Evolutionary conservation across 2,888 invertebrate genomes (phyloP), one percentile per base, ranked within the genome.

Genomic region (Oxystoma pomonae): DNA sequence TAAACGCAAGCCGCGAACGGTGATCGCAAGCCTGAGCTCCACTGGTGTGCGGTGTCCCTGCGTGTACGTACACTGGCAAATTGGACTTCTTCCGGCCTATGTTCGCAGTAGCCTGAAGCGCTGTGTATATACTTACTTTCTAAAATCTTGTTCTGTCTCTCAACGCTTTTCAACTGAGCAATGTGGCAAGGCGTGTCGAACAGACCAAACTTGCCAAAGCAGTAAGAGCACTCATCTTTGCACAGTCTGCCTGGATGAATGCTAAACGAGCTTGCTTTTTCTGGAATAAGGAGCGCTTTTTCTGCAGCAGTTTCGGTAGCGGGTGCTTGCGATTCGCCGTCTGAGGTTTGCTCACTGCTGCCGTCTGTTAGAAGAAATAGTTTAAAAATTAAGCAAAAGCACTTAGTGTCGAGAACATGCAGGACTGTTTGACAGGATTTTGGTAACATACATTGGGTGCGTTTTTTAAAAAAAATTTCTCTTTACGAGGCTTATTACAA

Each of bases 151-250:
- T 89, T 87, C 77, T 92, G 91, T n/a, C 91, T 81, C 65, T 92
- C 92, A 0, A 85, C 83, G 60, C 90, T 90, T 72, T 93, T 93
- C 77, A 94, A 89, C 80, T 92, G 92, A 0, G 92, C 93, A 59
- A 94, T 89, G 75, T 94, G 93, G 79, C 92, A 92, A 0, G 93
- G 93, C 0, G 93, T 93, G 74, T 94, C 93, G 68, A 92, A 88
- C 0, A 91, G 84, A 0, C 93, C 93, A 72, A 94, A 94, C 79
- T 92, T 93, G 9, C 92, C 92, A 62, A 91, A 91, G 75, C 94
- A 94, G 77, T 92, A 92, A 74, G 89, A 90, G 75, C 94, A 94
- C 72, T 92, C 92, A 80, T 93, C 92, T 77, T 89, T 88, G 76
- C 93, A 94, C 59, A 92, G 80, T 9, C 92, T 81, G 0, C 88